Percentiles rank a stretch among this genome's conserved stretches.
Evolutionary conservation across 2,113 vertebrate genomes (phyloP).

Genomic region (Galemys pyrenaicus): DNA sequence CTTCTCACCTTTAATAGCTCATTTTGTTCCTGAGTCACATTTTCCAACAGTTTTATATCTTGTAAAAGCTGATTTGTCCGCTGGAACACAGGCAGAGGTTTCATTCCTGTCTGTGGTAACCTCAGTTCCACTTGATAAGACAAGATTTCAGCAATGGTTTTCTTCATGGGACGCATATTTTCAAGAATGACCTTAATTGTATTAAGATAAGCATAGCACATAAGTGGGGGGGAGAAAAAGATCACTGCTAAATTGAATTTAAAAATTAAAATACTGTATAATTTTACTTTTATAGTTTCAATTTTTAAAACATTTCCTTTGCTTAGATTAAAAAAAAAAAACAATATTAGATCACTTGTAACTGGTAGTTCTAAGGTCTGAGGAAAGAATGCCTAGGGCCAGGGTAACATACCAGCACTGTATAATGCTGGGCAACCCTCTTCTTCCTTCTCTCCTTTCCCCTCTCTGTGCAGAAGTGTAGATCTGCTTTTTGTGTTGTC

Average conservation of each 20-base stretch:
- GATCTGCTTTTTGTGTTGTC: not conserved
- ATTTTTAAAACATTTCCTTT: constrained; percentile 24
- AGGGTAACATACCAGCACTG: not conserved
- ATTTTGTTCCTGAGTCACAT: constrained; percentile 88
- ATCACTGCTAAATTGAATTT: not conserved
- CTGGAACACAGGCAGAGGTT: constrained; percentile 89
- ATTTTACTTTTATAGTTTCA: not conserved
- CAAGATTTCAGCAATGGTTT: constrained; percentile 87
- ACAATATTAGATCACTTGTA: not conserved
- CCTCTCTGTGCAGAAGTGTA: rapidly evolving
- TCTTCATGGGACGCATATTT: constrained; percentile 90
- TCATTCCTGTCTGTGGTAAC: constrained; percentile 85
- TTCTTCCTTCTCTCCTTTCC: not conserved
- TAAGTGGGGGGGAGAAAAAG: not conserved
- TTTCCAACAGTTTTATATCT: constrained; percentile 89
- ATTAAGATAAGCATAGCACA: not conserved
- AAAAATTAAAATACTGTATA: not conserved
- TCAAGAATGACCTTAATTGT: constrained; percentile 87
- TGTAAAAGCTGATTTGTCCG: constrained; percentile 86
- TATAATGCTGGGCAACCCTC: not conserved
- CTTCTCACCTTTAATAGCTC: constrained; percentile 88
- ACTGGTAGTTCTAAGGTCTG: not conserved
- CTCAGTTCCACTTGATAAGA: constrained; percentile 87
- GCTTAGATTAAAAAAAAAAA: not conserved
- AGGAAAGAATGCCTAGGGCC: not conserved